A percentile compares a stretch with the other conserved stretches of the same genome.
Evolutionary conservation across 23 tunicate species (phyloP).

Genomic region (Ascidia mentula): DNA sequence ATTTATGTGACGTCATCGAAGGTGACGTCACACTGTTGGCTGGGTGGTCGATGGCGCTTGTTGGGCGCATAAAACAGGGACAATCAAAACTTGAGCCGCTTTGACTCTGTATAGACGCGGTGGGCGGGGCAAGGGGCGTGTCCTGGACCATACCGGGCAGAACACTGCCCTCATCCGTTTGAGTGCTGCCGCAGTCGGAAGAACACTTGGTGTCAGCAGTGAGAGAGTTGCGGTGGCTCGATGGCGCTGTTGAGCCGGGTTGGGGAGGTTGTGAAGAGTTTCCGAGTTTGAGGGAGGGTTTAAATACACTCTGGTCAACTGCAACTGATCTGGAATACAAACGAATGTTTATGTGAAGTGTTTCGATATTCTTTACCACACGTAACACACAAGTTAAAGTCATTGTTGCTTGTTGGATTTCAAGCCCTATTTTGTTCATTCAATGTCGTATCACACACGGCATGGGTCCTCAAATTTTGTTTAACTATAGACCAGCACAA

Average conservation of each 20-base stretch:
- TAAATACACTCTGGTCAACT: not conserved
- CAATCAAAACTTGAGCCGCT: not conserved
- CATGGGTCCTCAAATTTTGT: no score
- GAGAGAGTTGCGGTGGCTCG: not conserved
- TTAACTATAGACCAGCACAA: no score
- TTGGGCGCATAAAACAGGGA: not conserved
- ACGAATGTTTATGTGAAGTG: no score
- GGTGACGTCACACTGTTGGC: not conserved
- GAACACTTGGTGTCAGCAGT: not conserved
- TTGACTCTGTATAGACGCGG: not conserved
- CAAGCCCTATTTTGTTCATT: no score
- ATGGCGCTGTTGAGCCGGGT: not conserved
- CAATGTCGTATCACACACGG: no score
- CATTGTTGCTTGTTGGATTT: no score
- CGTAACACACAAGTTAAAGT: no score
- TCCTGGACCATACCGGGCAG: not conserved
- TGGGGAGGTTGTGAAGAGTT: not conserved
- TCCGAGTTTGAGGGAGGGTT: not conserved
- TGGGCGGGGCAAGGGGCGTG: not conserved
- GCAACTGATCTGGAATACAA: not conserved
- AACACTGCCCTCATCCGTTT: not conserved
- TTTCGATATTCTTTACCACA: no score
- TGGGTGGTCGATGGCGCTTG: not conserved
- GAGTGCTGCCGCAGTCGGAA: not conserved
- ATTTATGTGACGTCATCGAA: constrained; percentile 5